These are phyloP conservation scores for Irena cyanogastra DNA, from an alignment of 2,113 vertebrate species.

Conservation along the genomic window DNA sequence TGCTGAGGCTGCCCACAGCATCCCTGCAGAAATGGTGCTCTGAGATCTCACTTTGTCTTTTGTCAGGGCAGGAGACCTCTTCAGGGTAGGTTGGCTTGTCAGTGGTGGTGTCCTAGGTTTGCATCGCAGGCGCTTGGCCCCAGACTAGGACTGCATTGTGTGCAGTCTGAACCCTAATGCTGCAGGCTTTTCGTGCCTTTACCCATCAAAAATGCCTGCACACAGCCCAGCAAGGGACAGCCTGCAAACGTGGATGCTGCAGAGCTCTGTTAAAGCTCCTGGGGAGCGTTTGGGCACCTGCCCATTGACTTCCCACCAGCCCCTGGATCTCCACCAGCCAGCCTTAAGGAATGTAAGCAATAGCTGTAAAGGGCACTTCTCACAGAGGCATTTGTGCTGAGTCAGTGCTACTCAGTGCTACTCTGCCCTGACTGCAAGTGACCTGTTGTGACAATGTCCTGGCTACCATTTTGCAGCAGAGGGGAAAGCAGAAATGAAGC, in stretches of 20 bases:
- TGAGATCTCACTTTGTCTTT: not conserved
- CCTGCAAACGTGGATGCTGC: not conserved
- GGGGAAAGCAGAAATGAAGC: not conserved
- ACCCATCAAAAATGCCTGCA: not conserved
- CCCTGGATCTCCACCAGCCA: not conserved
- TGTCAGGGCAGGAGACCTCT: not conserved
- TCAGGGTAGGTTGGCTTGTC: not conserved
- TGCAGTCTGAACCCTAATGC: not conserved
- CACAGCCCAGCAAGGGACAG: not conserved
- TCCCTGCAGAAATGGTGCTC: not conserved
- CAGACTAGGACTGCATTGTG: not conserved
- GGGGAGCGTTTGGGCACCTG: not conserved
- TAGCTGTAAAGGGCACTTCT: not conserved
- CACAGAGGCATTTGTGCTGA: not conserved
- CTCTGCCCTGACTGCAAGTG: not conserved
- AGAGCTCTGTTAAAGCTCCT: not conserved
- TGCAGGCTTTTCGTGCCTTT: not conserved
- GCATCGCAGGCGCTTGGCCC: not conserved
- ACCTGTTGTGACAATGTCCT: not conserved
- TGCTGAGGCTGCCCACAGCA: not conserved
- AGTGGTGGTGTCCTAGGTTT: not conserved
- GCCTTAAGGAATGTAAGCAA: not conserved
- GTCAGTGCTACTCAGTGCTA: not conserved
- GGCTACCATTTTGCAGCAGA: not conserved
- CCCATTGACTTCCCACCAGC: not conserved